These are phyloP conservation scores for Pseudolaguvia tuberculata DNA, from an alignment of 2,113 vertebrate genomes.

Conservation along the genomic window DNA sequence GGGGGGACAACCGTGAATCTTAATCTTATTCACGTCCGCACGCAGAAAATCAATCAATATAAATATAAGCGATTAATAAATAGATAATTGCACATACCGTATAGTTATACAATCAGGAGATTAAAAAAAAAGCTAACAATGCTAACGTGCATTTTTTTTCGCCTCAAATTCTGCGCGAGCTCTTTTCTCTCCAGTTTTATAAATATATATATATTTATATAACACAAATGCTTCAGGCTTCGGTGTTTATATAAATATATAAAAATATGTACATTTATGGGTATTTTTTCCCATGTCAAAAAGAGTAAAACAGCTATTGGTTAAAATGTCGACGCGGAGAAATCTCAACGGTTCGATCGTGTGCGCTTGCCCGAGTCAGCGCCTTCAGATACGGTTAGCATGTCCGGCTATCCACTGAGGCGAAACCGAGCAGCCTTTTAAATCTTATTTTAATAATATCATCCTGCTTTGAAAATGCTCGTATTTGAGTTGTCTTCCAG, in stretches of 20 bases:
- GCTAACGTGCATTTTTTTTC: too few relatives aligned
- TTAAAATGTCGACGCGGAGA: constrained; percentile 30
- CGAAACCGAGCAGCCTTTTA: background rate
- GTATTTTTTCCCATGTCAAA: background rate
- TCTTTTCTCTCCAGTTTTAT: background rate
- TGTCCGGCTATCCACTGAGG: constrained; percentile 28
- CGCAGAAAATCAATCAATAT: background rate
- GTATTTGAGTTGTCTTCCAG: background rate
- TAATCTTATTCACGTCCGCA: background rate
- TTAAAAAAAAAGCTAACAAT: background rate
- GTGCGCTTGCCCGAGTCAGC: constrained; percentile 18
- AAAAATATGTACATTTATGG: background rate
- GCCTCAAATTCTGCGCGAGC: too few relatives aligned
- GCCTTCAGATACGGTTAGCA: constrained; percentile 31
- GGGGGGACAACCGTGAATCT: background rate
- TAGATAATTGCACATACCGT: background rate
- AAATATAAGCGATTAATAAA: background rate
- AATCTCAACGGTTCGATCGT: constrained; percentile 22
- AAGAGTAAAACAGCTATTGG: background rate
- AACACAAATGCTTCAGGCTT: background rate
- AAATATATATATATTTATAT: background rate
- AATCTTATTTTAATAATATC: background rate
- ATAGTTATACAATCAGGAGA: too few relatives aligned
- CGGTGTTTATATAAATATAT: background rate
- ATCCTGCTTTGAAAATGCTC: constrained; percentile 9